Evolutionary conservation across 2,888 invertebrate species (phyloP).

Genomic region (Subacronicta megacephala): DNA sequence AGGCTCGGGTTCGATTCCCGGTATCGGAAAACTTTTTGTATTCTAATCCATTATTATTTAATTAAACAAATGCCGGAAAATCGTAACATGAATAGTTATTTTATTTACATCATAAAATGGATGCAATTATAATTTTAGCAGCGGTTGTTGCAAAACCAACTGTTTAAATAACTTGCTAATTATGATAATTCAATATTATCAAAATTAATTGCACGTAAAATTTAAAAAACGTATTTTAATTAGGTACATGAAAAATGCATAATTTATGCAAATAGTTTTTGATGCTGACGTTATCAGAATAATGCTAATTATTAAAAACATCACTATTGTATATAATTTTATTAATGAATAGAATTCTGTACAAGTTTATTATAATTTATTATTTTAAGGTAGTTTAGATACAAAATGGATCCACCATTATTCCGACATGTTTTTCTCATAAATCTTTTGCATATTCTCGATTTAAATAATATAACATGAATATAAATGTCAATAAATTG

Average conservation of each 20-base stretch:
- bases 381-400: too few species aligned
- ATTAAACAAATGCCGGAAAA: slow-evolving; percentile 16
- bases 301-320: slow-evolving; percentile 8
- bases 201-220: slow-evolving; percentile 11
- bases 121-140: slow-evolving; percentile 3
- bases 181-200: slow-evolving; percentile 8
- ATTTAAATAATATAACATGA: too few species aligned
- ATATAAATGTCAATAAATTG: too few species aligned
- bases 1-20: slow-evolving; percentile 91
- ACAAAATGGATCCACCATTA: background rate
- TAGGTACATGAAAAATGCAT: slow-evolving; percentile 14
- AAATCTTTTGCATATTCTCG: too few species aligned
- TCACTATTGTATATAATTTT: slow-evolving; percentile 3
- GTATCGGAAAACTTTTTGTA: slow-evolving; percentile 65
- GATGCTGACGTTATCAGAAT: slow-evolving; percentile 4
- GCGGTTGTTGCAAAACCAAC: slow-evolving; percentile 13
- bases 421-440: too few species aligned
- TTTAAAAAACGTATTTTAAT: slow-evolving; percentile 8
- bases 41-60: background rate
- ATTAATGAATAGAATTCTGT: background rate
- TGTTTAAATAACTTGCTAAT: slow-evolving; percentile 9
- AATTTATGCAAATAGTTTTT: slow-evolving; percentile 23
- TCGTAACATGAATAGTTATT: background rate
- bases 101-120: background rate
- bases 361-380: too few species aligned